Base-by-base conservation (phyloP, 2,797 vertebrate species). In the Chiroxiphia lanceolata region DNA sequence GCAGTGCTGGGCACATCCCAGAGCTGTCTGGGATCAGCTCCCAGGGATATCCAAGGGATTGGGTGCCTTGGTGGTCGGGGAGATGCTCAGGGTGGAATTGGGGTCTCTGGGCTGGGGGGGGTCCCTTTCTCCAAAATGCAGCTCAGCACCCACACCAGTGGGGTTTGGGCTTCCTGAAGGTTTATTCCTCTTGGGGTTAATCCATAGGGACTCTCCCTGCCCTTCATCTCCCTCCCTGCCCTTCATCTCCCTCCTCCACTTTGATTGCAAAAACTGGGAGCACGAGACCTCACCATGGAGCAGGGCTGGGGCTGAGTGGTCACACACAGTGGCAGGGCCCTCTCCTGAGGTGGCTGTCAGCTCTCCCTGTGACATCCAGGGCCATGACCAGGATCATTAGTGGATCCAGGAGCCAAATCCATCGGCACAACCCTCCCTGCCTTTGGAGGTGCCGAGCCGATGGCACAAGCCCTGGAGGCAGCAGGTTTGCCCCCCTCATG, bases 261-360 rank as follows among this genome's bases (percentile, higher is more conserved):
- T 38, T 13, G 38, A 11, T 7, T 54, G 57, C 54, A 56, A 29
- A 50, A 48, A 23, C 12, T 34, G 40, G 51, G 67, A 22, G 31
- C 10, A 1, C 1, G 9, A 57, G 27, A n/a, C 25, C 47, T 26
- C 11, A 6, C 1, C 5, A 3, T 12, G 38, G 59, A 80, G 64
- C 51, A 17, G 57, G 0, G 0, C 19, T 0, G 1, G 50, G 56
- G 17, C 54, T 0, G 1, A 40, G 36, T 6, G 64, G 33, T n/a
- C 0, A 0, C 1, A 2, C 42, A 31, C 4, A 2, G 76, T 0
- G 2, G 6, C 1, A 9, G 38, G 34, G 34, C 27, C 2, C 0
- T 48, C 14, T 47, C 64, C 50, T 5, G 56, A 23, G 53, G 11
- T 11, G 44, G 11, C 15, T 59, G 5, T 31, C 15, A 2, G 17